Base-by-base conservation (phyloP, 30 jellyfish, hydroid and myxozoan genomes). In the Sanderia malayensis region DNA sequence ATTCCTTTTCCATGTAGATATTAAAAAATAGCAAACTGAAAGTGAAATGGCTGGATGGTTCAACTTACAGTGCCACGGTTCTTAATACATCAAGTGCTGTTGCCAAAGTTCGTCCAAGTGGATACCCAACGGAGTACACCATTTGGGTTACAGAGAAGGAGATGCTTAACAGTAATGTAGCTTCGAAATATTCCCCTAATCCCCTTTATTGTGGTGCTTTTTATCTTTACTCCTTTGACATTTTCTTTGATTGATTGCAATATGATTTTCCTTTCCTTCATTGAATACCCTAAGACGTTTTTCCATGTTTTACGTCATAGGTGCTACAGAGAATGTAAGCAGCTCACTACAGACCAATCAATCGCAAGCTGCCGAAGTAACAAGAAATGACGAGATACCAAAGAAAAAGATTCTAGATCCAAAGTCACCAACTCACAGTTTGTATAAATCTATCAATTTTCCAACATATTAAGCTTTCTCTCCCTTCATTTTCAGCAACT, bases 1-100 rank as follows among this genome's bases (percentile, higher is more conserved):
- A 1, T 26, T 61, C 46, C 7, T 53, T 2, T 49, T 19, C 20
- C 10, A 11, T 73, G 25, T 26, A 75, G 87, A 31, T 75, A 1
- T 26, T 23, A 0, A 63, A 61, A 8, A 79, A 64, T n/a, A 79
- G 61, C 47, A 61, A 75, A 55, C 57, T 75, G 27, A 37, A 62
- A 28, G 78, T 61, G 59, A 45, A 41, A n/a, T 75, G 87, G 87
- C 33, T 61, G 26, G 87, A 75, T 61, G 87, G 87, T 0, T 61
- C 87, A 15, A 46, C 79, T 3, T 75, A 75, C 44, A 45, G 46
- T 13, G 87, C 71, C 59, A 75, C 78, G 17, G 87, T 75, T 19
- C 59, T 75, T 20, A 17, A 23, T 33, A 46, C 21, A 28, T 64
- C 47, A 20, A 55, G 55, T 1, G 87, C 79, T 11, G 79, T 75